A percentile compares a stretch with the other conserved stretches of the same genome.
Conservation (phyloP, 2,797 vertebrate species). For the Rhabdomys pumilio region DNA sequence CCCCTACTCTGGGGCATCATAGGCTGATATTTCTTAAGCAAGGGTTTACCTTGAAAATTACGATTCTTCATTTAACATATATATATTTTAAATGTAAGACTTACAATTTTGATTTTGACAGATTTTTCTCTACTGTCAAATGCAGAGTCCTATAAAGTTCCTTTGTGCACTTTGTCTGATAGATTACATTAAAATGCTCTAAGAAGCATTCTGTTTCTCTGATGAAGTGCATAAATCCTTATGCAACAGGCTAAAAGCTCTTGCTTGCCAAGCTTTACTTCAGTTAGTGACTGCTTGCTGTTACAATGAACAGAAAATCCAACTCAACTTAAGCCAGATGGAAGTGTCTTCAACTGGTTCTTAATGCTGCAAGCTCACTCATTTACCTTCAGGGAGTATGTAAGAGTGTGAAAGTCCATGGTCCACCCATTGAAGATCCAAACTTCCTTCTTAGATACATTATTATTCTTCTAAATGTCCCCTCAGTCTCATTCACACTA, state of each 20-base stretch:
- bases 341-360: conserved; percentile 1
- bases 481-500: background rate
- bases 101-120: conserved; percentile 13
- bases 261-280: conserved; percentile 57
- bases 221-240: conserved; percentile 51
- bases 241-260: conserved; percentile 53
- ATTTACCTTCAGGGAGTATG: background rate
- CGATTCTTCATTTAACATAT: background rate
- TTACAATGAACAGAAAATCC: conserved; percentile 61
- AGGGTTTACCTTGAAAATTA: background rate
- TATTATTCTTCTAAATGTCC: background rate
- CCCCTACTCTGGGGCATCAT: background rate
- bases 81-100: background rate
- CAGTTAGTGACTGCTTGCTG: conserved; percentile 46
- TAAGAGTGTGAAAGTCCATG: background rate
- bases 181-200: conserved; percentile 19
- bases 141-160: background rate
- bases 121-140: background rate
- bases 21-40: conserved; percentile 54
- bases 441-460: background rate
- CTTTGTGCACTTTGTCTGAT: background rate
- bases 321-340: conserved; percentile 38
- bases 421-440: background rate
- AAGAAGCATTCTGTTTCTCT: conserved; percentile 60
- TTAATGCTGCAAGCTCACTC: background rate